Base-by-base conservation (phyloP, 2,113 vertebrate genomes). In the Lamprotornis superbus region DNA sequence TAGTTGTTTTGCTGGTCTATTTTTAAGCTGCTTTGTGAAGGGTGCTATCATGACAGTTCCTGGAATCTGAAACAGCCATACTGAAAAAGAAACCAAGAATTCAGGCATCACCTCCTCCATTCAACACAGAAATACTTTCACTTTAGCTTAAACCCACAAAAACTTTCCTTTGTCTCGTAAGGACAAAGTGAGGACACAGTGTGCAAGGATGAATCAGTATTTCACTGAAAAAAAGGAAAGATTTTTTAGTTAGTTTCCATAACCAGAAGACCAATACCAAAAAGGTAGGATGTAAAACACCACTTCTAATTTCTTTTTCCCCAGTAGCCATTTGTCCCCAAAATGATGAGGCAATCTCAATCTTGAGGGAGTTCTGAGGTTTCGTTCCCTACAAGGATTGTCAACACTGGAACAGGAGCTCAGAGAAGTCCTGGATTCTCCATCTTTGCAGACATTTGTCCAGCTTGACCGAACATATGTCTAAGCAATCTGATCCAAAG, bases 21-120 rank as follows among this genome's bases (percentile, higher is more conserved):
- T 96, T 97, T 97, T 96, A 96, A 84, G 31, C 28, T 89, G 63
- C 30, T 93, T 94, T 96, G 86, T 93, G 69, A 94, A 92, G 88
- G 13, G 37, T 75, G 47, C 30, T 94, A 93, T 56, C 61, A 74
- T 27, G 73, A 96, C 69, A 40, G 68, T 84, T 94, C 76, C 89
- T 93, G 86, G 83, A 96, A 93, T 90, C 90, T 73, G 17, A 93
- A 83, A 83, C n/a, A 93, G 40, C 11, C n/a, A 81, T 60, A 52
- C 28, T 35, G 47, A 75, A 93, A 93, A 93, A 83, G 60, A 85
- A 92, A 93, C 28, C 71, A 94, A 74, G 56, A 93, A 96, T 92
- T 84, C 83, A 92, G 85, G 73, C 92, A 95, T 94, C 61, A 82
- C 49, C 73, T 89, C 92, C 86, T 92, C 88, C 90, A 87, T 87